Conservation (phyloP, 2,888 invertebrate species). For the Tricholauxania praeusta region DNA sequence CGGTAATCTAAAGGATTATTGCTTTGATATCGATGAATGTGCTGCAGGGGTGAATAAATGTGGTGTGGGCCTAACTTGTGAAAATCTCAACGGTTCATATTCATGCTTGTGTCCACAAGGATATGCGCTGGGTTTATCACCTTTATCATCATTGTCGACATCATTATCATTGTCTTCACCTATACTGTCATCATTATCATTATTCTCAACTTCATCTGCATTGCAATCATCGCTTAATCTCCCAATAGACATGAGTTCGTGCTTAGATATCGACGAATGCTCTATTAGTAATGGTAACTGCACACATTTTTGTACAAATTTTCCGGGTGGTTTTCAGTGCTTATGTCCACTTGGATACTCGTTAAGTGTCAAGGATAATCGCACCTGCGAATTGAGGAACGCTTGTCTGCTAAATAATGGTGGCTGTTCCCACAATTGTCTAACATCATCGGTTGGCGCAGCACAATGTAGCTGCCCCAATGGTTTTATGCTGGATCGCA, state of each 20-base stretch:
- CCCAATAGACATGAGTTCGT: slow-evolving; percentile 50
- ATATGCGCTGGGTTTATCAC: slow-evolving; percentile 65
- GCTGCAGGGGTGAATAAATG: slow-evolving; percentile 58
- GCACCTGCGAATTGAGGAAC: slow-evolving; percentile 67
- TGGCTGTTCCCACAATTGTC: slow-evolving; percentile 69
- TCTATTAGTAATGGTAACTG: slow-evolving; percentile 64
- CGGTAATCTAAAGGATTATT: slow-evolving; percentile 51
- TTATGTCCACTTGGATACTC: slow-evolving; percentile 58
- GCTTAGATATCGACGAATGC: slow-evolving; percentile 70
- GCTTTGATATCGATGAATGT: slow-evolving; percentile 71
- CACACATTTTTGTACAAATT: slow-evolving; percentile 69
- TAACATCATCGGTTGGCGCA: slow-evolving; percentile 57
- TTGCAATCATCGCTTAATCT: slow-evolving; percentile 37
- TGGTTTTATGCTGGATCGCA: slow-evolving; percentile 70
- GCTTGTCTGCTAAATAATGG: slow-evolving; percentile 69
- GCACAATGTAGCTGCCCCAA: slow-evolving; percentile 72
- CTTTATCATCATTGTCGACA: slow-evolving; percentile 37
- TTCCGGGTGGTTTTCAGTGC: slow-evolving; percentile 59
- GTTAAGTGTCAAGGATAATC: slow-evolving; percentile 54
- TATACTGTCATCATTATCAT: slow-evolving; percentile 35
- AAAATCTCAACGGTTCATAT: slow-evolving; percentile 66
- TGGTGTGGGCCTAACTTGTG: slow-evolving; percentile 56
- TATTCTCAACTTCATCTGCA: slow-evolving; percentile 40
- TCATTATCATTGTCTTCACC: slow-evolving; percentile 22
- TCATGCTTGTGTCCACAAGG: slow-evolving; percentile 68